Evolutionary conservation across 2,113 vertebrate genomes (phyloP).

Genomic region (Cyprinus carpio): DNA sequence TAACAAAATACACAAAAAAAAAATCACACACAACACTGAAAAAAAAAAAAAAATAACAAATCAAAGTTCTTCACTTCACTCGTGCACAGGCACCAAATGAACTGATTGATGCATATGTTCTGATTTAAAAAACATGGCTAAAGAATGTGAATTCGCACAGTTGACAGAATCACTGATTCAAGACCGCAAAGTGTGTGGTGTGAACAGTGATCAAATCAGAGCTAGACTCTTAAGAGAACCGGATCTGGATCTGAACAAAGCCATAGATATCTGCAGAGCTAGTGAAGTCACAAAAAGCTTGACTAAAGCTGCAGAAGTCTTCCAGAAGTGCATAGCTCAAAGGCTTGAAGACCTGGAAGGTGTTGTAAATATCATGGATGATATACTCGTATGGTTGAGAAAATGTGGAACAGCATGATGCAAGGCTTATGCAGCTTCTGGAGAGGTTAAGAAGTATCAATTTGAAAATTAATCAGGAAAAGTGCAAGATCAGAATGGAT

Average conservation of each 20-base stretch:
- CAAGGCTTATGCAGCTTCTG: neutral
- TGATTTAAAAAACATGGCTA: slow-evolving; percentile 18
- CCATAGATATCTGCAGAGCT: neutral
- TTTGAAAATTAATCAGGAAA: neutral
- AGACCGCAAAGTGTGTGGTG: slow-evolving; percentile 35
- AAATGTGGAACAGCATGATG: neutral
- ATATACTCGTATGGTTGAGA: neutral
- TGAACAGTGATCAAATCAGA: slow-evolving; percentile 20
- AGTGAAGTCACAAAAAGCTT: slow-evolving; percentile 25
- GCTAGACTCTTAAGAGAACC: slow-evolving; percentile 24
- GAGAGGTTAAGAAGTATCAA: neutral
- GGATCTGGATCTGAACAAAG: neutral
- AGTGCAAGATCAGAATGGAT: neutral
- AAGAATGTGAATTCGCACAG: slow-evolving; percentile 14
- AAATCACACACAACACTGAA: too few species aligned
- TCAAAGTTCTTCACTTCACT: slow-evolving; percentile 38
- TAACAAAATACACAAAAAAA: too few species aligned
- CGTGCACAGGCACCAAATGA: slow-evolving; percentile 15
- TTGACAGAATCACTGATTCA: neutral
- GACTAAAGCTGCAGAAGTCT: neutral
- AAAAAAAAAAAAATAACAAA: slow-evolving; percentile 24
- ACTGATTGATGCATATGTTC: neutral
- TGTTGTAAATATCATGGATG: neutral
- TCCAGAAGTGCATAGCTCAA: neutral
- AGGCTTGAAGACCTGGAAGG: neutral